These are phyloP conservation scores for Sciaenops ocellatus DNA, from an alignment of 2,797 vertebrate genomes.

Conservation along the genomic window DNA sequence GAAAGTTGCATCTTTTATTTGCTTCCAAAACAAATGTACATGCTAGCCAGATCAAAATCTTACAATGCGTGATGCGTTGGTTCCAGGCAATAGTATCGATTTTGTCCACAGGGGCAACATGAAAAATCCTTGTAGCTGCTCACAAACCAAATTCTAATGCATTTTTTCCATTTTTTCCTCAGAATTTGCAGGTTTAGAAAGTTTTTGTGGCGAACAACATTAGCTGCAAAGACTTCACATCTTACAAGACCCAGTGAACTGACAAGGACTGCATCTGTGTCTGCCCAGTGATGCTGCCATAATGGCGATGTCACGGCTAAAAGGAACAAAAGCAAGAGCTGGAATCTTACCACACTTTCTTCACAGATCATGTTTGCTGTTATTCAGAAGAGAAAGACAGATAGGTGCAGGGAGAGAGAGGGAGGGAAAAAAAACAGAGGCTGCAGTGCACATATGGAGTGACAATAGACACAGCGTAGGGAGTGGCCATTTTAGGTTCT, in stretches of 20 bases:
- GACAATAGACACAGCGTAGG: conserved; percentile 39
- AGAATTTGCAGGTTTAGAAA: conserved; percentile 5
- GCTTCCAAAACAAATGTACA: no score
- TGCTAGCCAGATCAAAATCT: no score
- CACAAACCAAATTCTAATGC: neutral
- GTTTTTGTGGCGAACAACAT: conserved; percentile 11
- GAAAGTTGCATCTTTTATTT: no score
- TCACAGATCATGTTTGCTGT: conserved; percentile 20
- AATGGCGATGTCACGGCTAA: conserved; percentile 30
- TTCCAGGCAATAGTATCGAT: no score
- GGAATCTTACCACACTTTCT: conserved; percentile 23
- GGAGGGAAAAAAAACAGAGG: neutral
- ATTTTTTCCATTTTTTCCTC: neutral
- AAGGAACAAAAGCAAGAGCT: conserved; percentile 42
- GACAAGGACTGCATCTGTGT: conserved; percentile 37
- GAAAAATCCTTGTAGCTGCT: no score
- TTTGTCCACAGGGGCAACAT: no score
- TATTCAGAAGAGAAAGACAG: conserved; percentile 24
- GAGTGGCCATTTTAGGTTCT: conserved; percentile 62
- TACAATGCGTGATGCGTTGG: no score
- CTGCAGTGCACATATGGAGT: conserved; percentile 7
- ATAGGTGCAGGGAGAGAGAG: neutral
- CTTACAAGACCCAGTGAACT: conserved; percentile 4
- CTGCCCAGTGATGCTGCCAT: conserved; percentile 40
- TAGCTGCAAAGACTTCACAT: conserved; percentile 1